These are phyloP conservation scores for Ornithoptera priamus DNA, from an alignment of 2,888 invertebrate genomes.

Conservation along the genomic window DNA sequence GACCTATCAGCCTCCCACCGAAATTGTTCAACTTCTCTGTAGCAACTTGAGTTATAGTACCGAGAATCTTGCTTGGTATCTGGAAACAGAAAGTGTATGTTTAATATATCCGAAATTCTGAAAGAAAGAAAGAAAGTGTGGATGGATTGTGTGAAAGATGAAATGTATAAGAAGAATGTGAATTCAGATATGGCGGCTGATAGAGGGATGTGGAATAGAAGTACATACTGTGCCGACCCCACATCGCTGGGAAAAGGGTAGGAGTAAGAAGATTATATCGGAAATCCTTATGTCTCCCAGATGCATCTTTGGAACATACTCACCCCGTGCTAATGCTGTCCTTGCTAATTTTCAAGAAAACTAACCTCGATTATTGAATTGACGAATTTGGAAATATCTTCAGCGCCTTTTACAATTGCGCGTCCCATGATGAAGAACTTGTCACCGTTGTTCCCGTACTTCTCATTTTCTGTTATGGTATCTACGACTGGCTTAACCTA, in stretches of 20 bases:
- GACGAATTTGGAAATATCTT: slow-evolving; percentile 83
- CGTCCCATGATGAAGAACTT: slow-evolving; percentile 82
- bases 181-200: no score
- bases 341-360: slow-evolving; percentile 6
- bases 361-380: slow-evolving; percentile 83
- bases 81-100: background rate
- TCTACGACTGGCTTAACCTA: slow-evolving; percentile 87
- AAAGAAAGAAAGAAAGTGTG: no score
- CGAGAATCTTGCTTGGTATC: background rate
- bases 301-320: no score
- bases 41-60: slow-evolving; percentile 55
- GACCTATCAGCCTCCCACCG: slow-evolving; percentile 44
- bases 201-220: no score
- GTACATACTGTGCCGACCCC: no score
- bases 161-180: no score
- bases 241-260: no score
- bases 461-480: slow-evolving; percentile 86
- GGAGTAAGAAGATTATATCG: no score
- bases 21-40: slow-evolving; percentile 80
- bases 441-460: slow-evolving; percentile 88
- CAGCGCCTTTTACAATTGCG: slow-evolving; percentile 84
- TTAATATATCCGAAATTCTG: background rate
- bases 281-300: no score
- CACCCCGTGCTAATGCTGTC: background rate
- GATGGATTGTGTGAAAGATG: no score